Evolutionary conservation across 35 echinoderm and acorn worm genomes (phyloP), one percentile per base, ranked within the genome.

Genomic region (Stichopus chloronotus): DNA sequence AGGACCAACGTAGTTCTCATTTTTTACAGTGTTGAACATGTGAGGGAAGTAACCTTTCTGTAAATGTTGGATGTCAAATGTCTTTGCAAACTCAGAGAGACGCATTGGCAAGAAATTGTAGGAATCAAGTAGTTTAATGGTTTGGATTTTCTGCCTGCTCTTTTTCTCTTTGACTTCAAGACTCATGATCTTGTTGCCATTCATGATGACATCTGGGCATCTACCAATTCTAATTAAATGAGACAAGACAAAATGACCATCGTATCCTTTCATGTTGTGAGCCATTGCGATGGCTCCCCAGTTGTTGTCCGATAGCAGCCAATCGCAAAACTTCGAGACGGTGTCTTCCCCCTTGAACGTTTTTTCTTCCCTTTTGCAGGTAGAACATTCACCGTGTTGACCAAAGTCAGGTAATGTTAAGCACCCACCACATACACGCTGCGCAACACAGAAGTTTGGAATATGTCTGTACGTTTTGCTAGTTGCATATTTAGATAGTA

Each of bases 1-100:
- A 13, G 58, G 58, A 58, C 92, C 96, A 5, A 56, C 74, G 60
- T 96, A 88, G 8, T 72, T 78, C 76, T 96, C 83, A 90, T 96
- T 91, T 7, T 59, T 59, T n/a, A 30, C 52, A 0, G 72, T 93
- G 74, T 98, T 96, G 56, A 93, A 97, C 0, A 92, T 77, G 59
- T 96, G 92, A 22, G 95, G 92, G 84, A 98, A 98, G 63, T 72
- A 96, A 0, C 95, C 93, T 83, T 98, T 96, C 10, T 96, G 84
- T 11, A 94, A 17, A 43, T 98, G 91, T 25, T 79, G 71, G 5
- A 96, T 25, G 6, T 65, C 91, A 91, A 98, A 98, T 3, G 93
- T 93, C 19, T 88, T 86, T 17, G 97, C 81, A 78, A 94, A 63
- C 10, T 82, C 78, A 20, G 92, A 78, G 19, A 96, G 91, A 16